phyloP scores from a whole-genome alignment of 1,140 invertebrate species.

The Drosophila leontia region DNA sequence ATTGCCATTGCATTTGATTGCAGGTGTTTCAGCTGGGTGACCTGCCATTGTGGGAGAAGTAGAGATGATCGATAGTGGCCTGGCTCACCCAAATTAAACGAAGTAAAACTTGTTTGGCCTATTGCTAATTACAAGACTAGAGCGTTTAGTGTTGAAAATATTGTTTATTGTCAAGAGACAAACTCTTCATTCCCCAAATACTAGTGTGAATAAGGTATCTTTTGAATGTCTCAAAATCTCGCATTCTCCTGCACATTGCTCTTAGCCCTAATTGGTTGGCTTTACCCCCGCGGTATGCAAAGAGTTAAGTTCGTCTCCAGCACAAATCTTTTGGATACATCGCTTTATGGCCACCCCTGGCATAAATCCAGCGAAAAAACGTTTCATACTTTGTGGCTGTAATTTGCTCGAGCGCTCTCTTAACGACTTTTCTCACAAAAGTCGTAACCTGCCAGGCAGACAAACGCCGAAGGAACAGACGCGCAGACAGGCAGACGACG shows the following conservation, averaged over 20 bases:
- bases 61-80: not conserved
- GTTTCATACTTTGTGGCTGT: constrained; percentile 65
- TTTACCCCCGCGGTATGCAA: not conserved
- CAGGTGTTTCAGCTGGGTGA: constrained; percentile 32
- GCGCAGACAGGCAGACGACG: constrained; percentile 42
- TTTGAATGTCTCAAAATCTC: not conserved
- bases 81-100: not conserved
- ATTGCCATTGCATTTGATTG: constrained; percentile 72
- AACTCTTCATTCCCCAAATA: not conserved
- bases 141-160: not conserved
- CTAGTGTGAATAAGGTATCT: too few species aligned
- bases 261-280: not conserved
- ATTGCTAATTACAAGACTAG: not conserved
- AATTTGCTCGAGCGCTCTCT: constrained; percentile 67
- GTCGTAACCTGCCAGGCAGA: constrained; percentile 69
- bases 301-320: not conserved
- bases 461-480: constrained; percentile 23
- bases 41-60: not conserved
- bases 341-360: constrained; percentile 11
- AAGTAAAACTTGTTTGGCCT: not conserved
- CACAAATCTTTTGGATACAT: constrained; percentile 2
- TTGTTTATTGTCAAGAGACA: not conserved
- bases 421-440: constrained; percentile 75
- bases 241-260: not conserved
- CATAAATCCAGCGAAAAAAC: constrained; percentile 35